These are phyloP conservation scores for Cremastinae sp. DNA, from an alignment of 2,888 invertebrate species.

Conservation along the genomic window DNA sequence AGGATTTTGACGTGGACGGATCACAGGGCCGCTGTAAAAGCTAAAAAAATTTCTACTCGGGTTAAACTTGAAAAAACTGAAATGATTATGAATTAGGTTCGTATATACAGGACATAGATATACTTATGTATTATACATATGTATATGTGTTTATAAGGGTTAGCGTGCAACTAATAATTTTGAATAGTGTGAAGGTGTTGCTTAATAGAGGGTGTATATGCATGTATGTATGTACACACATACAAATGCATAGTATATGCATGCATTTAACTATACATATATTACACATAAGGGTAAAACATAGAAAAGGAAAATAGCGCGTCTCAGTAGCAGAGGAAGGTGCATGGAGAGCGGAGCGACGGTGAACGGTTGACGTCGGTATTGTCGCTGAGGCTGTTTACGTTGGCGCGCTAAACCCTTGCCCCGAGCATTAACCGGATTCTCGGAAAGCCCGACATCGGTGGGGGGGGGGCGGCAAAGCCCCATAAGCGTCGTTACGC, in stretches of 20 bases:
- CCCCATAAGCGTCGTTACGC: conserved; percentile 74
- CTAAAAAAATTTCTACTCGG: too few species aligned
- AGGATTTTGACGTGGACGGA: too few species aligned
- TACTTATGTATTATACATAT: too few species aligned
- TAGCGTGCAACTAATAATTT: not conserved
- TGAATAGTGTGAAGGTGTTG: too few species aligned
- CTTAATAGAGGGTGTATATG: not conserved
- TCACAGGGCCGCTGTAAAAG: too few species aligned
- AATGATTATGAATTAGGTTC: too few species aligned
- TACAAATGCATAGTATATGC: not conserved
- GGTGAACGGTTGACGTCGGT: conserved; percentile 37
- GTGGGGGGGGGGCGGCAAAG: conserved; percentile 69
- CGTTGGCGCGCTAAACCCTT: conserved; percentile 70
- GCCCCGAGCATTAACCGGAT: conserved; percentile 72
- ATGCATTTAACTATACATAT: conserved; percentile 25
- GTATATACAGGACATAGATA: too few species aligned
- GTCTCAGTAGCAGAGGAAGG: not conserved
- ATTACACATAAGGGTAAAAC: not conserved
- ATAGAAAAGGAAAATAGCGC: too few species aligned
- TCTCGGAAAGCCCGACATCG: conserved; percentile 70
- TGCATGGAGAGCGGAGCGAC: conserved; percentile 16
- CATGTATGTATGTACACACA: not conserved
- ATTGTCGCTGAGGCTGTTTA: conserved; percentile 68
- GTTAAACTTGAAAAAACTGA: too few species aligned
- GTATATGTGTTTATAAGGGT: too few species aligned